Percentiles rank a stretch among this genome's conserved stretches.
These are phyloP conservation scores for Hemibagrus guttatus DNA, from an alignment of 2,797 vertebrate genomes.

Conservation along the genomic window DNA sequence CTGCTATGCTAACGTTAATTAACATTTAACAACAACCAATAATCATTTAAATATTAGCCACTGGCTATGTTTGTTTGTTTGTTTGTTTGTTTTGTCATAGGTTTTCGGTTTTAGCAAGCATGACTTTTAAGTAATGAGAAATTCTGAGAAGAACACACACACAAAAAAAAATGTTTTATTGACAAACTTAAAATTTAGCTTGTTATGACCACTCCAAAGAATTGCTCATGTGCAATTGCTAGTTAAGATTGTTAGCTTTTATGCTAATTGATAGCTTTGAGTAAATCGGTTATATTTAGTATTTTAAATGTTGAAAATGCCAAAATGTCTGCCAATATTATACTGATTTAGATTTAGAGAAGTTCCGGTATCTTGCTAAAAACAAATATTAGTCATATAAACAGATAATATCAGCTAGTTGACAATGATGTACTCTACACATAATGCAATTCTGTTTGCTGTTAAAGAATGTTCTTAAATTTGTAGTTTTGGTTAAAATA, in stretches of 20 bases:
- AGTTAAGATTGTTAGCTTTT: not conserved
- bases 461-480: not conserved
- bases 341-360: not conserved
- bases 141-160: not conserved
- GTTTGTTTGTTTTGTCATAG: not conserved
- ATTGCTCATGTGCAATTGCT: not conserved
- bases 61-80: not conserved
- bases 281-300: not conserved
- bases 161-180: not conserved
- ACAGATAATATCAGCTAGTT: not conserved
- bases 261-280: not conserved
- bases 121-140: not conserved
- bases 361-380: not conserved
- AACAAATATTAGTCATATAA: not conserved
- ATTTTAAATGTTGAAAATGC: not conserved
- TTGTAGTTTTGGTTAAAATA: not conserved
- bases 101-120: not conserved
- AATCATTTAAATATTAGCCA: not conserved
- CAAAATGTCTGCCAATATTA: not conserved
- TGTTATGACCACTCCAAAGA: not conserved
- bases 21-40: not conserved
- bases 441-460: not conserved
- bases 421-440: not conserved
- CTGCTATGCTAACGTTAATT: not conserved
- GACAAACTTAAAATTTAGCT: not conserved